Conservation (phyloP, 1,140 invertebrate species). For the Paralvinella palmiformis region DNA sequence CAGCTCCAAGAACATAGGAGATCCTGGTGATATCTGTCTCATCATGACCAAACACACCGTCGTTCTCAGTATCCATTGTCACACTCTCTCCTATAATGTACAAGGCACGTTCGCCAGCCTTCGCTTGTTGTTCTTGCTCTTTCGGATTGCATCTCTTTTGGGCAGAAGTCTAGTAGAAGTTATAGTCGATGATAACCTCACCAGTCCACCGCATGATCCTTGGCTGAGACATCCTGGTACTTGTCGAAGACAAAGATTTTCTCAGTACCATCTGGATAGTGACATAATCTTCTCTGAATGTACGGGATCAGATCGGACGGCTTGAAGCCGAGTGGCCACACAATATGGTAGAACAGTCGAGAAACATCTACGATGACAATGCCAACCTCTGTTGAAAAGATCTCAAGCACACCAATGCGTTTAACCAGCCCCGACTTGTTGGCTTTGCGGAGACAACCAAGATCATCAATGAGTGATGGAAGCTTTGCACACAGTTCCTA, state of each 20-base stretch:
- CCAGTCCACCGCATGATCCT: conserved; percentile 3
- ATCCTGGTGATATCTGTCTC: conserved; percentile 2
- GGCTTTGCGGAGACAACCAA: conserved; percentile 5
- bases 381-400: background rate
- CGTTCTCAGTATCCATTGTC: no score
- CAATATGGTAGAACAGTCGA: background rate
- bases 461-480: background rate
- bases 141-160: background rate
- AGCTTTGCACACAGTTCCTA: conserved; percentile 4
- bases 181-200: background rate
- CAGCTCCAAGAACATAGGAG: conserved; percentile 2
- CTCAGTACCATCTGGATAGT: conserved; percentile 9
- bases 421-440: conserved; percentile 6
- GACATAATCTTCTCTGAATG: background rate
- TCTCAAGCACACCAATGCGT: background rate
- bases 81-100: no score
- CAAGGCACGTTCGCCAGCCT: background rate
- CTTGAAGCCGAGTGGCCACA: background rate
- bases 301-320: conserved; percentile 1
- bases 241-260: no score
- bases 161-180: background rate
- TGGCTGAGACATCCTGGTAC: conserved; percentile 1
- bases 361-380: conserved; percentile 4
- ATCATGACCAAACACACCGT: background rate
- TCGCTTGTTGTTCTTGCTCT: background rate